A percentile compares a stretch with the other conserved stretches of the same genome.
These are phyloP conservation scores for Equus przewalskii DNA, from an alignment of 2,113 vertebrate species.

Conservation along the genomic window DNA sequence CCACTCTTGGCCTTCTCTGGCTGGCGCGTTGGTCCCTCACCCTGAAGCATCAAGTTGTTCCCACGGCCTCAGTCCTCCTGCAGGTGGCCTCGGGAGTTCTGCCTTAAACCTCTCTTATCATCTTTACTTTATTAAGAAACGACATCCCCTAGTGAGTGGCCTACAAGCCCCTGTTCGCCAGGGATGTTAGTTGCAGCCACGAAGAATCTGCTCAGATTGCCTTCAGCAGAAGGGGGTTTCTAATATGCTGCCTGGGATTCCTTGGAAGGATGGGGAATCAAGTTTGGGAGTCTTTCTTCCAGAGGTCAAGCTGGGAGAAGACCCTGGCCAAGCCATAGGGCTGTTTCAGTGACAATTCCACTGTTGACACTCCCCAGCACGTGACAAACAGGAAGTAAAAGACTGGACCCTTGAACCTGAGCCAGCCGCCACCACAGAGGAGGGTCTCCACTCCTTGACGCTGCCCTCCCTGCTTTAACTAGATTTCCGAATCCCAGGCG, in stretches of 20 bases:
- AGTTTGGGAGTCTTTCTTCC: too few species aligned
- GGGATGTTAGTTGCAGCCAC: neutral
- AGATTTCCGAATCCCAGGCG: neutral
- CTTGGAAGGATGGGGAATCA: neutral
- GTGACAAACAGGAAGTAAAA: too few species aligned
- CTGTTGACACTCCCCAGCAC: fast-evolving
- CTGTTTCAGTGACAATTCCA: neutral
- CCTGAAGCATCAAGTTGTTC: neutral
- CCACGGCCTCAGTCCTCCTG: neutral
- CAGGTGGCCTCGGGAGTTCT: neutral
- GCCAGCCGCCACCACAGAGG: neutral
- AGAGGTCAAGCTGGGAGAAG: neutral
- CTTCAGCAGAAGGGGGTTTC: too few species aligned
- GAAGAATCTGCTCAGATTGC: fast-evolving
- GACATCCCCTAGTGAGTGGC: fast-evolving
- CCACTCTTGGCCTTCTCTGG: neutral
- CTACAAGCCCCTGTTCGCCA: neutral
- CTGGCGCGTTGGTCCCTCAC: fast-evolving
- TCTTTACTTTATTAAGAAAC: fast-evolving
- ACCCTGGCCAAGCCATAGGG: neutral
- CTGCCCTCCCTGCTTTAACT: fast-evolving
- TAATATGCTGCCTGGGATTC: fast-evolving
- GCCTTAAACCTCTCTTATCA: neutral
- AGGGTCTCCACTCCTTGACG: fast-evolving
- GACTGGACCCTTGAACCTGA: fast-evolving